phyloP scores from a whole-genome alignment of 2,113 vertebrate genomes.

The Fregetta grallaria region DNA sequence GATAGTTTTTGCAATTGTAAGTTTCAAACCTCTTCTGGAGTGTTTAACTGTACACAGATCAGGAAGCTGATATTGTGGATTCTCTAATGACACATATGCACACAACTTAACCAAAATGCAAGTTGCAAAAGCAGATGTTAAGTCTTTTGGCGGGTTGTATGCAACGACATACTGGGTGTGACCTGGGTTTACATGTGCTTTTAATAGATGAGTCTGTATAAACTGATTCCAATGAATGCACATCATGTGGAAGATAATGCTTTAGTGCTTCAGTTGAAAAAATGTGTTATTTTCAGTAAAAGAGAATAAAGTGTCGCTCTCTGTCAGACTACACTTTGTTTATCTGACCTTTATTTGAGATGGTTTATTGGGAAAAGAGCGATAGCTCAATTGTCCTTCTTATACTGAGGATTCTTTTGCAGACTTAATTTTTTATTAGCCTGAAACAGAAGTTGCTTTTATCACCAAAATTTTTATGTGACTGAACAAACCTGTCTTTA shows the following conservation, averaged over 20 bases:
- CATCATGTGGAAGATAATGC: background rate
- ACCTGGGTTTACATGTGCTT: constrained; percentile 25
- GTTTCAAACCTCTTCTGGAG: background rate
- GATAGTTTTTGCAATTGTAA: background rate
- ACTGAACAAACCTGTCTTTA: background rate
- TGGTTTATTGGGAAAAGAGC: background rate
- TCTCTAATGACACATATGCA: background rate
- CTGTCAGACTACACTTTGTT: background rate
- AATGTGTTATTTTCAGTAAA: background rate
- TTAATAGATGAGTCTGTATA: constrained; percentile 8
- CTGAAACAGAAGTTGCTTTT: background rate
- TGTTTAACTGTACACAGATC: background rate
- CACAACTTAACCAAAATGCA: background rate
- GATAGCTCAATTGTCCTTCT: background rate
- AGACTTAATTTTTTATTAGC: background rate
- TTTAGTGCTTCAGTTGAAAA: background rate
- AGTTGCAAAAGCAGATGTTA: background rate
- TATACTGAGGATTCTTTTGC: background rate
- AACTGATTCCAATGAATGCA: background rate
- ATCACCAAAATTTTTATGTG: background rate
- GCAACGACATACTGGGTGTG: background rate
- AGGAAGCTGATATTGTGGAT: background rate
- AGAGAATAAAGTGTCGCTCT: background rate
- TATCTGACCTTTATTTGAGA: background rate
- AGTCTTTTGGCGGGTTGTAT: background rate